These are phyloP conservation scores for Trachelus stipa DNA, from an alignment of 2,888 invertebrate species.

Conservation along the genomic window DNA sequence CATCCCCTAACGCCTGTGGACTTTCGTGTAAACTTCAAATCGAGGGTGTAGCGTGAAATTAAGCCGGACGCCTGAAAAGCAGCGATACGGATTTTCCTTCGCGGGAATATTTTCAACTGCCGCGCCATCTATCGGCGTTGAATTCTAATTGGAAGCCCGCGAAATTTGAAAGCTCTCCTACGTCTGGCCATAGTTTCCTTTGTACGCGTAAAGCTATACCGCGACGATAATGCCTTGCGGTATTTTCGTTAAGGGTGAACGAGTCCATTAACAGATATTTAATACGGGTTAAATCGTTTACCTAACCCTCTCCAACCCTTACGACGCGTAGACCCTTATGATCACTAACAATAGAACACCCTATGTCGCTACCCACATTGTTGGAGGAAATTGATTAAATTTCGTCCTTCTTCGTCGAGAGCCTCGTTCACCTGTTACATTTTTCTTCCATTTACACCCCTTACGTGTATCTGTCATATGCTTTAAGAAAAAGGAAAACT, in stretches of 20 bases:
- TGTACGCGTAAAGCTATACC: too few relatives aligned
- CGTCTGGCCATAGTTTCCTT: neutral
- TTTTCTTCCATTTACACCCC: too few relatives aligned
- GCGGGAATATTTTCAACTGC: neutral
- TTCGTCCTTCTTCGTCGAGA: neutral
- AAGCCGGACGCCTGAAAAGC: conserved; percentile 31
- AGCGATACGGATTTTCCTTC: neutral
- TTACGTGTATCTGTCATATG: too few relatives aligned
- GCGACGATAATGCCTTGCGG: too few relatives aligned
- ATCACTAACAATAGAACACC: neutral
- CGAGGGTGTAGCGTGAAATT: conserved; percentile 35
- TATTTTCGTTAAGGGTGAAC: too few relatives aligned
- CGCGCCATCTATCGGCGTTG: neutral
- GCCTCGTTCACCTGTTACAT: neutral
- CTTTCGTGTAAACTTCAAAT: conserved; percentile 10
- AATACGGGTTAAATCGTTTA: too few relatives aligned
- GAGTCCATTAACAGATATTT: too few relatives aligned
- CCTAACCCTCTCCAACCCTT: too few relatives aligned
- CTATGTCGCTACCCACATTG: neutral
- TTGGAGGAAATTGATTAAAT: neutral
- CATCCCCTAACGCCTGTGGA: neutral
- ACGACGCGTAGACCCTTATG: too few relatives aligned
- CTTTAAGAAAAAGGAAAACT: too few relatives aligned
- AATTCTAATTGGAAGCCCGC: neutral
- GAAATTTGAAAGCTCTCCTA: neutral